Conservation (phyloP, 2,113 vertebrate genomes). For the Anas platyrhynchos region DNA sequence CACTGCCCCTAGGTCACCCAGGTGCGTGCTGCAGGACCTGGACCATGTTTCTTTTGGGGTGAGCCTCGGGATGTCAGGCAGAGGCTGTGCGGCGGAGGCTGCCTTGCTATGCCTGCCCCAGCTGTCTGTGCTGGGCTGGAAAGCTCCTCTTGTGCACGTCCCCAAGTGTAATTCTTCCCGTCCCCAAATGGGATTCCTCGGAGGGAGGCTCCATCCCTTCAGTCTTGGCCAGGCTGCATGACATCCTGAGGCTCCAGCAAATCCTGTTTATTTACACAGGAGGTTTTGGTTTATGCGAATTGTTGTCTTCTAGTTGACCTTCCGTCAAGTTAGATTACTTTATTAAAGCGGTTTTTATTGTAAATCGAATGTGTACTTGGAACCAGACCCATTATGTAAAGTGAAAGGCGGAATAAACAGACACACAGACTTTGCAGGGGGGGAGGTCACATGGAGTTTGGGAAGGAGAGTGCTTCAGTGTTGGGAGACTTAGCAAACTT, state of each 20-base stretch:
- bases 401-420: conserved; percentile 39
- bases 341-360: conserved; percentile 67
- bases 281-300: conserved; percentile 57
- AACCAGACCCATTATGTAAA: conserved; percentile 56
- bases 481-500: background rate
- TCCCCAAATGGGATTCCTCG: background rate
- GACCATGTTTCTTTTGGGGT: background rate
- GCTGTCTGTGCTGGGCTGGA: background rate
- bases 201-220: background rate
- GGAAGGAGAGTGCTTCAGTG: background rate
- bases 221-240: conserved; percentile 35
- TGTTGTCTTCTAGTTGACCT: conserved; percentile 53
- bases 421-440: background rate
- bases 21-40: fast-evolving
- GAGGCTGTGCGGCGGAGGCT: background rate
- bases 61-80: background rate
- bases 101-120: background rate
- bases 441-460: background rate
- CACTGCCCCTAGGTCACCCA: background rate
- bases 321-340: conserved; percentile 53
- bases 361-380: conserved; percentile 59
- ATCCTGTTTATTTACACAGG: conserved; percentile 59
- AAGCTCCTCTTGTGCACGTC: background rate
- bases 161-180: background rate
- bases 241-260: conserved; percentile 55